A percentile compares a stretch with the other conserved stretches of the same genome.
Evolutionary conservation across 2,797 vertebrate species (phyloP).

Genomic region (Pangasius krempfi): DNA sequence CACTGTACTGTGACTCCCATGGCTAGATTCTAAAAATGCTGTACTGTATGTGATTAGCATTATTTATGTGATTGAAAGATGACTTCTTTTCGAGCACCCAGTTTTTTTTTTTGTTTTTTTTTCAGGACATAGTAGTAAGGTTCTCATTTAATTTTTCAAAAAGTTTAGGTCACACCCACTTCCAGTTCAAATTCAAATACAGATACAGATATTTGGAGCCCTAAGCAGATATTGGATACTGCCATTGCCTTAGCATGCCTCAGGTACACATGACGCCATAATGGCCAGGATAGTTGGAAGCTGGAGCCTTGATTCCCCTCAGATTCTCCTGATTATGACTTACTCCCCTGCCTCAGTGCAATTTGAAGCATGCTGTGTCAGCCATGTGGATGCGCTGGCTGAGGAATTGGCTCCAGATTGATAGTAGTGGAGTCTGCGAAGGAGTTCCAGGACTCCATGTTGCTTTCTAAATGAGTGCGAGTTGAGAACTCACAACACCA

Average conservation of each 20-base stretch:
- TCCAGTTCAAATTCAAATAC: background rate
- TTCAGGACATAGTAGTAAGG: too few relatives aligned
- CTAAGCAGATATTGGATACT: background rate
- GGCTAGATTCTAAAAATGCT: too few relatives aligned
- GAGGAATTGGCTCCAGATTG: constrained; percentile 46
- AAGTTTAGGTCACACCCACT: background rate
- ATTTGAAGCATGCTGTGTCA: constrained; percentile 30
- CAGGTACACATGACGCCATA: constrained; percentile 29
- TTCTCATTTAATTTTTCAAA: background rate
- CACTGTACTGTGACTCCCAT: too few relatives aligned
- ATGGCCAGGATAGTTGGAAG: constrained; percentile 30
- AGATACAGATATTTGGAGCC: background rate
- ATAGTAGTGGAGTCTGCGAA: constrained; percentile 25
- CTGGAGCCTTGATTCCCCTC: constrained; percentile 27
- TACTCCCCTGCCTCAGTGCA: constrained; percentile 25
- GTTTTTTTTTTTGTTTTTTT: background rate
- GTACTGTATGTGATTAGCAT: background rate
- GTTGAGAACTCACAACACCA: constrained; percentile 8
- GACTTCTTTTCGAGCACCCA: background rate
- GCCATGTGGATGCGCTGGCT: constrained; percentile 18
- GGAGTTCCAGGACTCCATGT: constrained; percentile 30
- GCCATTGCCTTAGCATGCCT: constrained; percentile 20
- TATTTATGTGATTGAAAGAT: background rate
- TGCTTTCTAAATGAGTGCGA: constrained; percentile 38
- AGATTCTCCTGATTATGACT: constrained; percentile 44